A percentile compares a stretch with the other conserved stretches of the same genome.
phyloP scores from a whole-genome alignment of 2,797 vertebrate species.

The Scleropages formosus region DNA sequence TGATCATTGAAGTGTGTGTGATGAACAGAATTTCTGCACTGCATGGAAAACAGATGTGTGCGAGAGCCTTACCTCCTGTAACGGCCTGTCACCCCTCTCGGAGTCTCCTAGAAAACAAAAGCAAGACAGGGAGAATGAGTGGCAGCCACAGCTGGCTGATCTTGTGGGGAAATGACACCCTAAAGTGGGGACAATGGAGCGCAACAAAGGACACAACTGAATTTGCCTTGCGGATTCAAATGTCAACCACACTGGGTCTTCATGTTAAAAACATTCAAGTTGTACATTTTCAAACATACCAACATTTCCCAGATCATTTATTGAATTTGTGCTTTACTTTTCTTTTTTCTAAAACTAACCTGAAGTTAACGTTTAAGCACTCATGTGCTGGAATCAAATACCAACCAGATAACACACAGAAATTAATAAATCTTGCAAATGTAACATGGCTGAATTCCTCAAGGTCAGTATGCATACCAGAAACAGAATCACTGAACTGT shows the following conservation, averaged over 20 bases:
- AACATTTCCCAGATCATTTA: neutral
- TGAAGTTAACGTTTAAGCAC: neutral
- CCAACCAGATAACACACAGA: neutral
- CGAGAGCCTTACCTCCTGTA: constrained; percentile 82
- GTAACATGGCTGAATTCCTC: neutral
- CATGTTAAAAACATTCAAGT: neutral
- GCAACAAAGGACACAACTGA: neutral
- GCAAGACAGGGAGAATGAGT: neutral
- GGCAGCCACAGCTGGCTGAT: neutral
- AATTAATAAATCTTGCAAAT: neutral
- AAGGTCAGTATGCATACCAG: constrained; percentile 12
- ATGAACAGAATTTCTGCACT: constrained; percentile 16
- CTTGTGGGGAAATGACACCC: neutral
- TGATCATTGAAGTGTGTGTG: constrained; percentile 25
- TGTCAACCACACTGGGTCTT: neutral
- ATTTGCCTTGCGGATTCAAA: neutral
- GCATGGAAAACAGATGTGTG: neutral
- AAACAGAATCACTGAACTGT: neutral
- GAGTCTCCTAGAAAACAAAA: constrained; percentile 75
- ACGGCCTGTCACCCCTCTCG: constrained; percentile 73
- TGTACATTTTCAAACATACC: neutral
- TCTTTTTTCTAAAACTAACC: neutral
- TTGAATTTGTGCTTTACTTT: neutral
- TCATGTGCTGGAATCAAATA: neutral
- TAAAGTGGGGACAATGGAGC: neutral